Evolutionary conservation across 2,797 vertebrate genomes (phyloP).

Genomic region (Perdix hodgsoniae): DNA sequence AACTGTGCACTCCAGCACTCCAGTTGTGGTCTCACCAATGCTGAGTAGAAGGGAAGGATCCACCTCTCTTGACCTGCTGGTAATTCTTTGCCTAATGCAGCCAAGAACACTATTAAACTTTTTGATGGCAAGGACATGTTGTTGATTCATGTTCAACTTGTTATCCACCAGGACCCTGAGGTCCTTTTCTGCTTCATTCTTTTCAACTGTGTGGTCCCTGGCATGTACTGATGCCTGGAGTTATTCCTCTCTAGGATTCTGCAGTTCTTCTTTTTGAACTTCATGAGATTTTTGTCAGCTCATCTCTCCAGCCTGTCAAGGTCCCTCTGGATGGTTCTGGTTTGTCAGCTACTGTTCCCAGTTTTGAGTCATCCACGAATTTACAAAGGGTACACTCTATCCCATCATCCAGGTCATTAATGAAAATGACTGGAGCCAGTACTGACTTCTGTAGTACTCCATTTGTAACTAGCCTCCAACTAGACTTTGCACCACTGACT

Average conservation of each 20-base stretch:
- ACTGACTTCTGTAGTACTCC: not conserved
- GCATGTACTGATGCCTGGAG: not conserved
- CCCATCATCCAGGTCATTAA: no score
- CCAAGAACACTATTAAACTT: not conserved
- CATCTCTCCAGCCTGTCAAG: no score
- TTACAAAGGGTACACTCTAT: no score
- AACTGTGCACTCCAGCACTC: not conserved
- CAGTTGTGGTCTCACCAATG: not conserved
- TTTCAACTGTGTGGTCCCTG: not conserved
- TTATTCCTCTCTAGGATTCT: no score
- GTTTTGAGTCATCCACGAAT: no score
- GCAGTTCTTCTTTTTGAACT: no score
- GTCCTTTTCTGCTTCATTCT: not conserved
- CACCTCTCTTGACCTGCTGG: no score
- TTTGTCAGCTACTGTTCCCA: no score
- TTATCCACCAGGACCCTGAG: not conserved
- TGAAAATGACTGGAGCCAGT: not conserved
- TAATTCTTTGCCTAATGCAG: no score
- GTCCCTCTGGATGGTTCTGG: no score
- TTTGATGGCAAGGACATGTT: not conserved
- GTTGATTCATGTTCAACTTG: not conserved
- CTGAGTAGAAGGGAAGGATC: not conserved
- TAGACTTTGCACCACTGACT: not conserved
- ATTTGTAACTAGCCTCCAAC: not conserved
- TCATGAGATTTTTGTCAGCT: no score